phyloP scores from a whole-genome alignment of 2,113 vertebrate species.

The Spheniscus mendiculus region DNA sequence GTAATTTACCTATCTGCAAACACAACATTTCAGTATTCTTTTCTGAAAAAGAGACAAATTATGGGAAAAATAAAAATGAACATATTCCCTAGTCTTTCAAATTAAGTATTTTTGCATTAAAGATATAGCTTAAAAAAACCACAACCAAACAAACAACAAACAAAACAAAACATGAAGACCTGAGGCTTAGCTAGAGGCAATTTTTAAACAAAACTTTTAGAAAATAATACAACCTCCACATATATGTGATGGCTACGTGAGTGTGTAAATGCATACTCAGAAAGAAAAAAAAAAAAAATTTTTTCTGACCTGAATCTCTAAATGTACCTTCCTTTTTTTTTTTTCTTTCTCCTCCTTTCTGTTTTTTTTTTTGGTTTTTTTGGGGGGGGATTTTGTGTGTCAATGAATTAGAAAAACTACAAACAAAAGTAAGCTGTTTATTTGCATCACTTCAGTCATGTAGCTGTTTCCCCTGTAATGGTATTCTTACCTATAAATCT shows the following conservation, averaged over 20 bases:
- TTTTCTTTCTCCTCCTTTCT: too few species aligned
- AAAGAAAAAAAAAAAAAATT: not conserved
- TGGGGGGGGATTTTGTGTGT: fast-evolving
- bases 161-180: not conserved
- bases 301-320: not conserved
- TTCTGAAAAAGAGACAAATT: not conserved
- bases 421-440: not conserved
- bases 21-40: not conserved
- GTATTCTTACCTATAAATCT: not conserved
- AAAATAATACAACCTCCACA: not conserved
- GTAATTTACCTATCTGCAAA: not conserved
- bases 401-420: not conserved
- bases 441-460: not conserved
- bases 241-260: not conserved
- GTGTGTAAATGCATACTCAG: not conserved
- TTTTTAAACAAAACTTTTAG: not conserved
- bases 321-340: fast-evolving
- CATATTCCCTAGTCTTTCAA: not conserved
- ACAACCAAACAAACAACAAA: not conserved
- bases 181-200: not conserved
- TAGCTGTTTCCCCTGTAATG: not conserved
- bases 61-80: not conserved
- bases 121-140: not conserved
- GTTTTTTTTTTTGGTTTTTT: too few species aligned
- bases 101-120: not conserved